Base-by-base conservation (phyloP, 2,888 invertebrate species). In the Coelogynopora nodosa region DNA sequence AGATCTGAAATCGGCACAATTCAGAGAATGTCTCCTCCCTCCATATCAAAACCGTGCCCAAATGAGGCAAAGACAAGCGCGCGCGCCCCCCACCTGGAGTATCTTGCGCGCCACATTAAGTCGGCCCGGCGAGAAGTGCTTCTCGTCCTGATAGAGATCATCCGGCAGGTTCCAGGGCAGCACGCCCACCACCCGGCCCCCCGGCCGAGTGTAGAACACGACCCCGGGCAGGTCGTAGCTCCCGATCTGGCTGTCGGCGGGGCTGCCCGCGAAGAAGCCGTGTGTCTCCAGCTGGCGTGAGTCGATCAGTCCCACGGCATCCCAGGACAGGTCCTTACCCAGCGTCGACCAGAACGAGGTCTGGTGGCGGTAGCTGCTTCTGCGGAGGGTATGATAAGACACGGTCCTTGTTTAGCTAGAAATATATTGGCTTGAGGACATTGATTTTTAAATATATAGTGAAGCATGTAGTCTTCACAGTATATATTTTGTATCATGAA, bases 61-160 rank as follows among this genome's bases (percentile, higher is more conserved):
- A n/a, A n/a, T n/a, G n/a, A n/a, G n/a, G n/a, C n/a, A n/a, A n/a
- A 27, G 5, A 80, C n/a, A 27, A 27, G 23, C 10, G 30, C 84
- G 0, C 23, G n/a, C n/a, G n/a, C n/a, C n/a, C n/a, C n/a, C n/a
- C n/a, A n/a, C n/a, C n/a, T n/a, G n/a, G 30, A 86, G 67, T 0
- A 87, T 67, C 81, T 87, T 87, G 10, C 87, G 67, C 23, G 87
- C 87, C 81, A 87, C 5, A 87, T 87, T 87, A 0, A 88, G 82
- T n/a, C 87, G 1, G 0, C 82, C 82, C 13, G 87, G 87, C 26
- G 87, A 30, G 5, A 31, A 80, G 30, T 49, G 49, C 31, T 87
- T 81, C 26, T 49, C 49, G 23, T 88, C 87, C 28, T 82, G 30
- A 13, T 82, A 88, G 23, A 87, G 30, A 18, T 87, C 87, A 30